Evolutionary conservation across 2,888 invertebrate genomes (phyloP).

Genomic region (Pterostichus madidus): DNA sequence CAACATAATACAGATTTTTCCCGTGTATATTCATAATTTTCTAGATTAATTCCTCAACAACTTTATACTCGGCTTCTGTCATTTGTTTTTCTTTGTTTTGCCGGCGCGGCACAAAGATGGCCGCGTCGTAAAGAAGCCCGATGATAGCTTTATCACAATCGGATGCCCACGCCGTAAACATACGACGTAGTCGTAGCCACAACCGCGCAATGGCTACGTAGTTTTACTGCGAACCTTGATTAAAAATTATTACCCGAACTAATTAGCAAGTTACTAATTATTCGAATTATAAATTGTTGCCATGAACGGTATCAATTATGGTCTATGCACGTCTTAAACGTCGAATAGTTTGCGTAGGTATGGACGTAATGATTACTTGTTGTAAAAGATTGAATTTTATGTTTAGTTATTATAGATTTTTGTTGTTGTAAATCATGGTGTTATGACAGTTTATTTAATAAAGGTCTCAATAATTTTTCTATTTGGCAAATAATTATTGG

Average conservation of each 20-base stretch:
- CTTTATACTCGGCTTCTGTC: constrained; percentile 41
- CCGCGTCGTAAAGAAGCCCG: constrained; percentile 57
- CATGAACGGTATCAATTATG: constrained; percentile 55
- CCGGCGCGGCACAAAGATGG: constrained; percentile 55
- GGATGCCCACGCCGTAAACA: constrained; percentile 59
- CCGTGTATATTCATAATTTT: constrained; percentile 52
- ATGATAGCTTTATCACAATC: constrained; percentile 65
- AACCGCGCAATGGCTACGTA: constrained; percentile 15
- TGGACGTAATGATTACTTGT: constrained; percentile 38
- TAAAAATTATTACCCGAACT: constrained; percentile 66
- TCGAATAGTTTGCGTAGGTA: constrained; percentile 43
- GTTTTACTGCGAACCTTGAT: constrained; percentile 58
- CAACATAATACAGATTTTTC: constrained; percentile 43
- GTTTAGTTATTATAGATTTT: constrained; percentile 39
- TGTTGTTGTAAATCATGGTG: constrained; percentile 19
- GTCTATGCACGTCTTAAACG: constrained; percentile 11
- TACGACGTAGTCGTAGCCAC: neutral
- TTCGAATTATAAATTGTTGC: constrained; percentile 63
- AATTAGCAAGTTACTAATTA: constrained; percentile 63
- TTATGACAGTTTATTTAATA: constrained; percentile 53
- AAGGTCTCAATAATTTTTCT: constrained; percentile 43
- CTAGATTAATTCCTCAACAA: constrained; percentile 64
- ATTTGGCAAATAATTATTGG: constrained; percentile 36
- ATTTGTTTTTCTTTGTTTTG: constrained; percentile 58
- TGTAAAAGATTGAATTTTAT: constrained; percentile 39